Evolutionary conservation across 2,797 vertebrate species (phyloP).

Genomic region (Sebastes paucispinis): DNA sequence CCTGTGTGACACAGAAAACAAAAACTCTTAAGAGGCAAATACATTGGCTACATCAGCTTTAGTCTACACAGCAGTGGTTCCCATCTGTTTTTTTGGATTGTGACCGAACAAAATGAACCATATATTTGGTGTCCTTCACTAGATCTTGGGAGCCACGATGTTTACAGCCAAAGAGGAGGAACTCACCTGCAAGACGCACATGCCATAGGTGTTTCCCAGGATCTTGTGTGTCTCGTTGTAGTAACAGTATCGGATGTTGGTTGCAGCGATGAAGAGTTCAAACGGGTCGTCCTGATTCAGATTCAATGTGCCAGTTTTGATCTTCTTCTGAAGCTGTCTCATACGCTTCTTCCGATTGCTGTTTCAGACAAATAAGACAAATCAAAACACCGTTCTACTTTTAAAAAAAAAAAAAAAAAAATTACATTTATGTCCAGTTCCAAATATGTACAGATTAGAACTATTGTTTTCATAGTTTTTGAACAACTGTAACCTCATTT

Average conservation of each 20-base stretch:
- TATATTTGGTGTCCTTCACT: background rate
- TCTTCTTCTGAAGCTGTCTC: conserved; percentile 97
- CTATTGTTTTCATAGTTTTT: no score
- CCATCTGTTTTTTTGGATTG: background rate
- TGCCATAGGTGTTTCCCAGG: conserved; percentile 95
- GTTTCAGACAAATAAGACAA: conserved; percentile 6
- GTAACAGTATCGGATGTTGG: conserved; percentile 98
- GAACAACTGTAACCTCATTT: no score
- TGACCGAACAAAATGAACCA: background rate
- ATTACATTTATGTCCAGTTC: no score
- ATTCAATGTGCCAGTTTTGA: conserved; percentile 92
- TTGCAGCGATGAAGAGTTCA: conserved; percentile 95
- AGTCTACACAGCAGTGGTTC: background rate
- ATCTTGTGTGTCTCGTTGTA: conserved; percentile 99
- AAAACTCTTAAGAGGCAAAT: background rate
- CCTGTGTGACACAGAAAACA: conserved; percentile 74
- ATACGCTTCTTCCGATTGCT: conserved; percentile 98
- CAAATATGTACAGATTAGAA: no score
- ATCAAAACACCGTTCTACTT: background rate
- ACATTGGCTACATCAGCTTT: background rate
- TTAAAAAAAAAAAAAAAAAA: no score
- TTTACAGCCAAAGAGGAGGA: background rate
- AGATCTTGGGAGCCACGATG: fast-evolving
- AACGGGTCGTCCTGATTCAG: conserved; percentile 96
- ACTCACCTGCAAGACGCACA: conserved; percentile 95